Percentiles rank a stretch among this genome's conserved stretches.
Conservation (phyloP, 2,888 invertebrate species). For the Pristionchus fissidentatus region DNA sequence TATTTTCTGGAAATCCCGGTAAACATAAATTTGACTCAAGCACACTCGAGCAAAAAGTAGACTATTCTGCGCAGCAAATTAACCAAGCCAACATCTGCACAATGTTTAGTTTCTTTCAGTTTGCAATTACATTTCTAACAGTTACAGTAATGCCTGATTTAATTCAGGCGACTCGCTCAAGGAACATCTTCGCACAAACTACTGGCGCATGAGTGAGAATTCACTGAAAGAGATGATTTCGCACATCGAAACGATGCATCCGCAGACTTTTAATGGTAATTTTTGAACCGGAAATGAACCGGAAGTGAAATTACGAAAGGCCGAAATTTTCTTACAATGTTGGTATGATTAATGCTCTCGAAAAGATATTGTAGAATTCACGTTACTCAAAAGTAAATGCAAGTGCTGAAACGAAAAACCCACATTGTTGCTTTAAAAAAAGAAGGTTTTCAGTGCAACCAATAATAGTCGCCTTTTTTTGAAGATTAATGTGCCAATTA, state of each 20-base stretch:
- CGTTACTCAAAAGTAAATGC: no score
- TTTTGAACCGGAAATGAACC: no score
- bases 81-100: background rate
- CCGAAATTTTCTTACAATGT: no score
- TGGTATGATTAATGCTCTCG: no score
- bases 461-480: background rate
- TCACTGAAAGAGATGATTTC: constrained; percentile 26
- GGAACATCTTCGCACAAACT: constrained; percentile 38
- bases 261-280: constrained; percentile 32
- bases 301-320: no score
- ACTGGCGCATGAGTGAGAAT: constrained; percentile 37
- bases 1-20: constrained; percentile 25
- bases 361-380: no score
- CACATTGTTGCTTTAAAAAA: no score
- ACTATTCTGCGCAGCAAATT: no score
- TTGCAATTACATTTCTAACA: background rate
- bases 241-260: background rate
- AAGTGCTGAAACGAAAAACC: no score
- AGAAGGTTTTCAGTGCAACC: background rate
- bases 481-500: no score
- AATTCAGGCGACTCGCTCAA: constrained; percentile 43
- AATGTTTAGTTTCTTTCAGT: background rate
- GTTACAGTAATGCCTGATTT: background rate
- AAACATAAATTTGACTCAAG: background rate
- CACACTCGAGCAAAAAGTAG: no score